These are phyloP conservation scores for Nothobranchius furzeri DNA, from an alignment of 2,113 vertebrate species.

Conservation along the genomic window DNA sequence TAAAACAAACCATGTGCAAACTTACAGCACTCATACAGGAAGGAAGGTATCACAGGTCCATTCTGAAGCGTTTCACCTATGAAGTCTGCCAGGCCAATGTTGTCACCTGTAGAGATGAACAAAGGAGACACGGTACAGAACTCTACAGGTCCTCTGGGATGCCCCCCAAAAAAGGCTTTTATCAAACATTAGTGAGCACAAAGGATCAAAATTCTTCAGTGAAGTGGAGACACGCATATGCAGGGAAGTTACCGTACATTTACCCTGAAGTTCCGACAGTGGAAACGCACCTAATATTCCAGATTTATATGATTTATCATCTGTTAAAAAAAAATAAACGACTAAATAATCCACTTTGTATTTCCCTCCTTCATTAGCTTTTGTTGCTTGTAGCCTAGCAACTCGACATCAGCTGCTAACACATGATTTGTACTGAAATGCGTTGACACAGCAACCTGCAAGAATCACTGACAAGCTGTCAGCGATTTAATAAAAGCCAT, in stretches of 20 bases:
- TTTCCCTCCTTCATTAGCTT: not conserved
- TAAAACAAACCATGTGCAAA: not conserved
- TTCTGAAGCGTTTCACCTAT: constrained; percentile 76
- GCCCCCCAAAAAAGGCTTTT: too few relatives aligned
- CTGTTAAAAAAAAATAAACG: not conserved
- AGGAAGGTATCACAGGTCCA: constrained; percentile 58
- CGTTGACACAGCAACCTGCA: not conserved
- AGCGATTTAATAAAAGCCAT: not conserved
- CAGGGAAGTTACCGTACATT: too few relatives aligned
- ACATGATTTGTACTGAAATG: not conserved
- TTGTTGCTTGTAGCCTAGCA: not conserved
- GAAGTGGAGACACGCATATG: too few relatives aligned
- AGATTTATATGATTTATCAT: too few relatives aligned
- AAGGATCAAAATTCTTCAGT: too few relatives aligned
- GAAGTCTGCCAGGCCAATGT: constrained; percentile 78
- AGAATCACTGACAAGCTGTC: not conserved
- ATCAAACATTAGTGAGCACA: too few relatives aligned
- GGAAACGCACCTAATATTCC: too few relatives aligned
- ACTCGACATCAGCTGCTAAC: not conserved
- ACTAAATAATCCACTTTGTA: not conserved
- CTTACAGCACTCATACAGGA: constrained; percentile 82
- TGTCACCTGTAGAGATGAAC: constrained; percentile 74
- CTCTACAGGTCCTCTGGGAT: not conserved
- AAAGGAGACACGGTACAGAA: not conserved
- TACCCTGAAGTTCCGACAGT: too few relatives aligned